Evolutionary conservation across 2,888 invertebrate species (phyloP).

Genomic region (Xanthia icteritia): DNA sequence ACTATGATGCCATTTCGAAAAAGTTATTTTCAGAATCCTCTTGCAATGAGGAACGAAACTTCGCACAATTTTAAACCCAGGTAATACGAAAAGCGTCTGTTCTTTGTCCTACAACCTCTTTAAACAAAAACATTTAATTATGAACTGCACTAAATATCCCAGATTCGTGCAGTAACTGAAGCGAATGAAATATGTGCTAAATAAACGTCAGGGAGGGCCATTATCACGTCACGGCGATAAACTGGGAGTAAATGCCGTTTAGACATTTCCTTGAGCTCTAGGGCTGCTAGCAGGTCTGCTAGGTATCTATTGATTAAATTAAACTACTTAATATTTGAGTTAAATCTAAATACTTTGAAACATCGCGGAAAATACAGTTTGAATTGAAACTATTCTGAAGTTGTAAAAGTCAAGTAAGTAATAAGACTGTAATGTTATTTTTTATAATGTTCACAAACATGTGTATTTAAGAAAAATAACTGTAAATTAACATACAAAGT

Average conservation of each 20-base stretch:
- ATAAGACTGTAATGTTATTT: too few species aligned
- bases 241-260: conserved; percentile 44
- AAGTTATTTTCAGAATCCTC: not conserved
- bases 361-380: too few species aligned
- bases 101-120: too few species aligned
- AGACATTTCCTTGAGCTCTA: conserved; percentile 31
- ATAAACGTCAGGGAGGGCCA: conserved; percentile 53
- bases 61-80: not conserved
- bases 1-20: not conserved
- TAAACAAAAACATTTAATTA: conserved; percentile 27
- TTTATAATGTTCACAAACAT: too few species aligned
- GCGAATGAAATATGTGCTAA: conserved; percentile 55
- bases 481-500: too few species aligned
- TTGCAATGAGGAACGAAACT: not conserved
- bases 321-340: not conserved
- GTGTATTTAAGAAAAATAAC: too few species aligned
- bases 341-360: too few species aligned
- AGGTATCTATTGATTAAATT: not conserved
- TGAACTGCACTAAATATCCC: conserved; percentile 40
- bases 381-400: too few species aligned
- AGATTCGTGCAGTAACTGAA: conserved; percentile 23
- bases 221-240: conserved; percentile 65
- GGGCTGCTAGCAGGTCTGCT: not conserved
- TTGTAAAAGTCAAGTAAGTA: too few species aligned
- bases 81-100: not conserved